Evolutionary conservation across 1,140 invertebrate genomes (phyloP).

Genomic region (Plodia interpunctella): DNA sequence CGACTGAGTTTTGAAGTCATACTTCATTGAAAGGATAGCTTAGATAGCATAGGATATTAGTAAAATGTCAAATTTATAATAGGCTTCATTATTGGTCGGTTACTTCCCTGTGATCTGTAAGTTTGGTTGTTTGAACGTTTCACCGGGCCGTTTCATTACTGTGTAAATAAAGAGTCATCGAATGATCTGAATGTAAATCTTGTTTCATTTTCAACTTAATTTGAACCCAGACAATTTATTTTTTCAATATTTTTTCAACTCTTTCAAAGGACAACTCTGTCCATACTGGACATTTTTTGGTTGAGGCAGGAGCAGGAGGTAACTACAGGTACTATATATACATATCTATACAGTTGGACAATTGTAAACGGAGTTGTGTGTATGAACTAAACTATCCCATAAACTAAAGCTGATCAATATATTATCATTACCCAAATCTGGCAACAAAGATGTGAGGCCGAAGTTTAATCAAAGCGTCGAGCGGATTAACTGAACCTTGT

Average conservation of each 20-base stretch:
- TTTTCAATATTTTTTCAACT: no score
- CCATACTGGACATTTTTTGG: no score
- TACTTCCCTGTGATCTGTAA: slow-evolving; percentile 54
- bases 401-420: no score
- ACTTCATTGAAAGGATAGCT: slow-evolving; percentile 22
- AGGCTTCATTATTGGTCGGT: slow-evolving; percentile 46
- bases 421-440: neutral
- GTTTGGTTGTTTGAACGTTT: slow-evolving; percentile 51
- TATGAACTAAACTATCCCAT: no score
- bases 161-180: slow-evolving; percentile 74
- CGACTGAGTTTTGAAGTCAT: slow-evolving; percentile 8
- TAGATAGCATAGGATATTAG: slow-evolving; percentile 27
- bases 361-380: no score
- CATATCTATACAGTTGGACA: no score
- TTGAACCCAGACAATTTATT: neutral
- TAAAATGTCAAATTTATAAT: slow-evolving; percentile 33
- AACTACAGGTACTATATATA: no score
- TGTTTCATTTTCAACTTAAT: slow-evolving; percentile 43
- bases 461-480: neutral
- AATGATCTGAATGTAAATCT: slow-evolving; percentile 69
- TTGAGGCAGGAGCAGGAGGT: no score
- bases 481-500: neutral
- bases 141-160: slow-evolving; percentile 45
- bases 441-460: neutral
- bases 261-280: no score